Evolutionary conservation across 2,797 vertebrate species (phyloP).

Genomic region (Steatocranus sp.): DNA sequence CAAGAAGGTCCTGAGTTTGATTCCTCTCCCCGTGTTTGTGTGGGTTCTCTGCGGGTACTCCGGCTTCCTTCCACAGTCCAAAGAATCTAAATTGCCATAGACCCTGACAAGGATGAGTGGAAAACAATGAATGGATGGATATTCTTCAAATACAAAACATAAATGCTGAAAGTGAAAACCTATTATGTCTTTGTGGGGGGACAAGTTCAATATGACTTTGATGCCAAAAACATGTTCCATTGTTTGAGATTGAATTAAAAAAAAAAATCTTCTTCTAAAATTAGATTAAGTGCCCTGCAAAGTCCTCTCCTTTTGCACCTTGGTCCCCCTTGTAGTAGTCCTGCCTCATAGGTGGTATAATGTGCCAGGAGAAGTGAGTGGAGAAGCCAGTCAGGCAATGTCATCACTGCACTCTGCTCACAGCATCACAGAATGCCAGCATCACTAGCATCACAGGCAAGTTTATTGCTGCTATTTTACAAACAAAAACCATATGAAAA

Average conservation of each 20-base stretch:
- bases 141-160: background rate
- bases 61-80: background rate
- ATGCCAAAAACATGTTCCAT: background rate
- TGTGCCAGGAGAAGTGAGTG: background rate
- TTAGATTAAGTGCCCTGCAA: background rate
- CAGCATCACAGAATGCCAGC: background rate
- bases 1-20: background rate
- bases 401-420: background rate
- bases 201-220: background rate
- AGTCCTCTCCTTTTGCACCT: background rate
- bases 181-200: background rate
- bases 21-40: background rate
- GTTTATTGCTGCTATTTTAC: background rate
- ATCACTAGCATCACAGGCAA: background rate
- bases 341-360: background rate
- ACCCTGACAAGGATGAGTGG: background rate
- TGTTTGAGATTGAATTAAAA: background rate
- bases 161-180: background rate
- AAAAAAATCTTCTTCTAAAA: fast-evolving
- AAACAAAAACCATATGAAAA: background rate
- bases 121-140: background rate
- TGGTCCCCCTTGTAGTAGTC: background rate
- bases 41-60: background rate
- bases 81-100: background rate
- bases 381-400: background rate